Percentiles rank a stretch among this genome's conserved stretches.
Conservation (phyloP, 2,888 invertebrate species). For the Pachydiplax longipennis region DNA sequence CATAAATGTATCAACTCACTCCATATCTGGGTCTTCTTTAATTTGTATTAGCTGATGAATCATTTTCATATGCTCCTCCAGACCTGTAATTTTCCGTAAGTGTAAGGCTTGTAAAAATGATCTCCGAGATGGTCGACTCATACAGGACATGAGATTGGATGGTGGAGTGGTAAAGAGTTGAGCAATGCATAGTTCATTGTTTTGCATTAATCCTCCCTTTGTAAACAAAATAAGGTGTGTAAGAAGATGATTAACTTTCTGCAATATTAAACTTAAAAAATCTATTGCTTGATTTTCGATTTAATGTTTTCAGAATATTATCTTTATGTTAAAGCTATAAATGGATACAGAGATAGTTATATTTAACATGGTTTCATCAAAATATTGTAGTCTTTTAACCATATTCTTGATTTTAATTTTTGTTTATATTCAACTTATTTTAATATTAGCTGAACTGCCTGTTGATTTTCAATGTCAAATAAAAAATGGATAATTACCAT, state of each 20-base stretch:
- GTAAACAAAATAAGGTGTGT: background rate
- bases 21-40: constrained; percentile 16
- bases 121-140: constrained; percentile 15
- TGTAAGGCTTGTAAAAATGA: constrained; percentile 29
- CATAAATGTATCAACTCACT: background rate
- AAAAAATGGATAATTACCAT: too few relatives aligned
- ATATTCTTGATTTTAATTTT: too few relatives aligned
- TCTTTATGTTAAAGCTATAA: too few relatives aligned
- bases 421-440: too few relatives aligned
- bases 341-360: too few relatives aligned
- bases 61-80: background rate
- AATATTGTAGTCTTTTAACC: too few relatives aligned
- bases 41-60: constrained; percentile 17
- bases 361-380: too few relatives aligned
- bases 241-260: background rate
- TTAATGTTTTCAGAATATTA: too few relatives aligned
- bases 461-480: too few relatives aligned
- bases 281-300: too few relatives aligned
- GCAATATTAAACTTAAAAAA: too few relatives aligned
- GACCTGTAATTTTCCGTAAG: background rate
- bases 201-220: constrained; percentile 15
- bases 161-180: constrained; percentile 31
- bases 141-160: constrained; percentile 5
- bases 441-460: too few relatives aligned
- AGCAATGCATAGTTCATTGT: constrained; percentile 22